Evolutionary conservation across 2,797 vertebrate species (phyloP).

Genomic region (Triplophysa bombifrons): DNA sequence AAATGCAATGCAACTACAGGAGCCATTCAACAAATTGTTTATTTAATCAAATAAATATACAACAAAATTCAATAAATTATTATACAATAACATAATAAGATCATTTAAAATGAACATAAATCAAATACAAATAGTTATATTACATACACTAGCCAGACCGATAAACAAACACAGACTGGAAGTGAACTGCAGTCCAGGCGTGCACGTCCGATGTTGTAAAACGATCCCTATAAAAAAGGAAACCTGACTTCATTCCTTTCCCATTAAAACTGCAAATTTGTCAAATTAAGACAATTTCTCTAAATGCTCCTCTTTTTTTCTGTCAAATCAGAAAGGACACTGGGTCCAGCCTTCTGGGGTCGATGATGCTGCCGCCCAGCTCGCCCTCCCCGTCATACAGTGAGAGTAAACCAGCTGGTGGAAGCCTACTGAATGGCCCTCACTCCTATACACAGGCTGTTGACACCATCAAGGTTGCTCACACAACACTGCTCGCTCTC

Average conservation of each 20-base stretch:
- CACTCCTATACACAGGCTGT: constrained; percentile 78
- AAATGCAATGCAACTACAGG: no score
- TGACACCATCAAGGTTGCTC: constrained; percentile 83
- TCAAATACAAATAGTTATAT: no score
- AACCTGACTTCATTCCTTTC: not conserved
- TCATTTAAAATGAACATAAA: no score
- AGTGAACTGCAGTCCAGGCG: no score
- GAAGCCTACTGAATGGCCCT: constrained; percentile 83
- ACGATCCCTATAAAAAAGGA: not conserved
- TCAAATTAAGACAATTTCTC: not conserved
- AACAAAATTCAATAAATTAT: no score
- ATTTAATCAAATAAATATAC: no score
- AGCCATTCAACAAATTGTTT: no score
- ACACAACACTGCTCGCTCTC: not conserved
- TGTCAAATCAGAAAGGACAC: constrained; percentile 74
- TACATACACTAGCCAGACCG: no score
- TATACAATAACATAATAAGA: no score
- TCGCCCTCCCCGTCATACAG: constrained; percentile 84
- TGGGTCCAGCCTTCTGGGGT: constrained; percentile 81
- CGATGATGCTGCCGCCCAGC: constrained; percentile 75
- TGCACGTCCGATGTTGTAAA: no score
- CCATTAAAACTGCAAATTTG: not conserved
- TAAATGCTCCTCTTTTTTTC: not conserved
- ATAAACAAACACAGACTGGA: no score
- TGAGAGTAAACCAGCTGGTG: constrained; percentile 77